phyloP scores from a whole-genome alignment of 2,888 invertebrate species.

The Podotricha telesiphe region DNA sequence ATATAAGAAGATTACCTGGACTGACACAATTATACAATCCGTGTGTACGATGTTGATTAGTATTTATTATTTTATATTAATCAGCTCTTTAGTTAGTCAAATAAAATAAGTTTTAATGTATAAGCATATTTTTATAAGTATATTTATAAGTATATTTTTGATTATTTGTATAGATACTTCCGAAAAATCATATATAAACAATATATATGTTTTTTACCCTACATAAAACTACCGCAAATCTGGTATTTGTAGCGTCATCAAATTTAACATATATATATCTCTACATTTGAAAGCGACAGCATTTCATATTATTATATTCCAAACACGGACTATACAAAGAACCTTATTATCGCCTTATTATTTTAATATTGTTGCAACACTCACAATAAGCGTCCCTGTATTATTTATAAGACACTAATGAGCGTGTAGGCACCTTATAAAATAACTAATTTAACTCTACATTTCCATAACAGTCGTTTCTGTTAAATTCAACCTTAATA shows the following conservation, averaged over 20 bases:
- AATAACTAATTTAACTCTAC: constrained; percentile 51
- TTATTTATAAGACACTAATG: constrained; percentile 76
- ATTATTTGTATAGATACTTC: too few relatives aligned
- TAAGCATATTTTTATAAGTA: too few relatives aligned
- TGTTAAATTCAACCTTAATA: constrained; percentile 51
- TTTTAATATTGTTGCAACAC: constrained; percentile 80
- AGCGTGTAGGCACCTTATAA: constrained; percentile 74
- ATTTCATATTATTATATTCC: constrained; percentile 40
- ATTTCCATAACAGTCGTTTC: constrained; percentile 18
- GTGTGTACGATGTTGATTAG: neutral
- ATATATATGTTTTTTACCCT: too few relatives aligned
- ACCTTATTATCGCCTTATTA: constrained; percentile 76
- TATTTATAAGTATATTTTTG: too few relatives aligned
- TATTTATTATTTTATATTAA: too few relatives aligned
- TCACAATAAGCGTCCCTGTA: constrained; percentile 63
- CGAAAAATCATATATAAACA: too few relatives aligned
- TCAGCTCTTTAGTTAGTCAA: too few relatives aligned
- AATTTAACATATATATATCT: constrained; percentile 31
- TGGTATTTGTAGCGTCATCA: constrained; percentile 16
- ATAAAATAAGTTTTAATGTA: too few relatives aligned
- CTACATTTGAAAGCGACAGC: constrained; percentile 31
- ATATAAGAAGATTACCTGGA: constrained; percentile 18
- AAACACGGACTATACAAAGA: constrained; percentile 58
- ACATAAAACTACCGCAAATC: neutral
- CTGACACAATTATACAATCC: neutral